phyloP scores from a whole-genome alignment of 2,113 vertebrate species.

The Crotophaga sulcirostris region DNA sequence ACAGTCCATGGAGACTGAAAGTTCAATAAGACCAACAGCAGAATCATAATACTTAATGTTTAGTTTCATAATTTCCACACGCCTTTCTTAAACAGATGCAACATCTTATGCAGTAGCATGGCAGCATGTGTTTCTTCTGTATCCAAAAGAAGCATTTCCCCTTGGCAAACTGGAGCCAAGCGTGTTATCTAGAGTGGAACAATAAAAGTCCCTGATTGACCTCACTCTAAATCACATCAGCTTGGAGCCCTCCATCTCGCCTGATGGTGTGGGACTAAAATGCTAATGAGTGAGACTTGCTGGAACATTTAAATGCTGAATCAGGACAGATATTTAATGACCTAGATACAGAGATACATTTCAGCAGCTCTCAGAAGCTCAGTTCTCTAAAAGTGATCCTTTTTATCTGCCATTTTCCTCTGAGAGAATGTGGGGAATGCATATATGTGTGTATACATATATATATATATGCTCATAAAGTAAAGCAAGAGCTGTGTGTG shows the following conservation, averaged over 20 bases:
- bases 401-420: neutral
- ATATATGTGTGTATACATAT: neutral
- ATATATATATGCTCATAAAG: neutral
- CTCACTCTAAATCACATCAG: neutral
- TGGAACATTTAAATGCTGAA: neutral
- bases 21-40: neutral
- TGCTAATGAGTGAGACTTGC: neutral
- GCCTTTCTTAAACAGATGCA: neutral
- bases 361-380: neutral
- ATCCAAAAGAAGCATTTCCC: neutral
- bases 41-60: neutral
- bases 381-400: neutral
- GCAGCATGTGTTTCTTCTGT: rapidly evolving
- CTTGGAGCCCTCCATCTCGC: neutral
- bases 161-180: neutral
- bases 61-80: neutral
- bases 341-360: neutral
- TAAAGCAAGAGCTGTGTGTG: neutral
- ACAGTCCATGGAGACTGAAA: neutral
- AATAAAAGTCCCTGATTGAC: neutral
- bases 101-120: neutral
- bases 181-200: neutral
- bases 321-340: neutral
- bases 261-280: neutral
- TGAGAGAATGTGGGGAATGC: neutral